These are phyloP conservation scores for Anableps anableps DNA, from an alignment of 2,797 vertebrate species.

Conservation along the genomic window DNA sequence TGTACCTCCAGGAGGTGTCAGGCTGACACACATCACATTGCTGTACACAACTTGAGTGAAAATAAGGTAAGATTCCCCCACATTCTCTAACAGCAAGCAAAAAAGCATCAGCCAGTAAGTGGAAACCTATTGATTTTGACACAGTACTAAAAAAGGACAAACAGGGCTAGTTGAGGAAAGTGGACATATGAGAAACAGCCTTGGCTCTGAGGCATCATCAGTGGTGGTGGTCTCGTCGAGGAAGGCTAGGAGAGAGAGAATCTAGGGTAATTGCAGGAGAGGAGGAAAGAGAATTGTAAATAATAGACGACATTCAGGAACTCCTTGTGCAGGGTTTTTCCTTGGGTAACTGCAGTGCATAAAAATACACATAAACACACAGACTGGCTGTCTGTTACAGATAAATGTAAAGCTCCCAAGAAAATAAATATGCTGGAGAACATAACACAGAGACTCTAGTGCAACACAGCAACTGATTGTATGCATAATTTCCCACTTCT, in stretches of 20 bases:
- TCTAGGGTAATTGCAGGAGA: slow-evolving; percentile 58
- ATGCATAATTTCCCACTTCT: slow-evolving; percentile 21
- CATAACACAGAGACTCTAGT: slow-evolving; percentile 15
- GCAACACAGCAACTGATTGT: slow-evolving; percentile 20
- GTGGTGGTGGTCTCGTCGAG: slow-evolving; percentile 51
- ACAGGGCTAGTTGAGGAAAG: slow-evolving; percentile 20
- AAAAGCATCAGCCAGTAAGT: slow-evolving; percentile 39
- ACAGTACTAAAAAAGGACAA: slow-evolving; percentile 20
- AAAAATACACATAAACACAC: slow-evolving; percentile 34
- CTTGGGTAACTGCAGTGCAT: slow-evolving; percentile 28
- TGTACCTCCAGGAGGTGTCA: slow-evolving; percentile 74
- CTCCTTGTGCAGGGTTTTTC: slow-evolving; percentile 50
- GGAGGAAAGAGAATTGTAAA: slow-evolving; percentile 69
- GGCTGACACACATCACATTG: slow-evolving; percentile 42
- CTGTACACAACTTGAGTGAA: slow-evolving; percentile 22
- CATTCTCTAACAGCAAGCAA: slow-evolving; percentile 45
- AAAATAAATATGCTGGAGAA: slow-evolving; percentile 19
- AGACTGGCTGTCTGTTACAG: slow-evolving; percentile 30
- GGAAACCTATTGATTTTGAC: slow-evolving; percentile 28
- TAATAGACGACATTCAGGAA: slow-evolving; percentile 76
- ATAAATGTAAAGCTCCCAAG: slow-evolving; percentile 8
- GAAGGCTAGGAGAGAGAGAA: slow-evolving; percentile 38
- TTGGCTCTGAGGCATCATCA: slow-evolving; percentile 24
- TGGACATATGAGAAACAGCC: slow-evolving; percentile 18
- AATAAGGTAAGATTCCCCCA: slow-evolving; percentile 37